Evolutionary conservation across 2,888 invertebrate genomes (phyloP).

Genomic region (Rhogogaster chlorosoma): DNA sequence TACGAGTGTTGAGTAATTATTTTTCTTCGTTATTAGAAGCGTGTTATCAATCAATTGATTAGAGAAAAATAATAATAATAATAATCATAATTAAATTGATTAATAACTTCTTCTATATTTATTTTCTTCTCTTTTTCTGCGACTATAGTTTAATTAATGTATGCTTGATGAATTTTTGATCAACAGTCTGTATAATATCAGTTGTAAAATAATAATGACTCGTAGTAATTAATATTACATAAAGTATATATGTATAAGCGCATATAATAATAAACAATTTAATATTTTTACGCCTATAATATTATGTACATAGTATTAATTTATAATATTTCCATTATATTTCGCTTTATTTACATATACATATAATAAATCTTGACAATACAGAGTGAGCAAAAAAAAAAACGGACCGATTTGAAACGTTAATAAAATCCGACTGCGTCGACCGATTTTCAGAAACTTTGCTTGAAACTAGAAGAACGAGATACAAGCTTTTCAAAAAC

Average conservation of each 20-base stretch:
- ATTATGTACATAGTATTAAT: neutral
- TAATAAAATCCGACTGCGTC: too few relatives aligned
- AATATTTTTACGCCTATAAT: slow-evolving; percentile 17
- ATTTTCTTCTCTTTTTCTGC: neutral
- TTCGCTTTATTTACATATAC: neutral
- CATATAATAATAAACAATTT: slow-evolving; percentile 25
- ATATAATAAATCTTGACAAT: too few relatives aligned
- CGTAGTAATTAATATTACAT: neutral
- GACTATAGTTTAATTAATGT: neutral
- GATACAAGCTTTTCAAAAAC: too few relatives aligned
- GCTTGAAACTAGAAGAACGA: too few relatives aligned
- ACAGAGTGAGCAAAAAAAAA: too few relatives aligned
- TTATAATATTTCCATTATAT: neutral
- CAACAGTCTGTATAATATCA: slow-evolving; percentile 11
- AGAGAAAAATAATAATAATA: neutral
- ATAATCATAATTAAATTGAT: too few relatives aligned
- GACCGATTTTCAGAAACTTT: too few relatives aligned
- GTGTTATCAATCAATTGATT: neutral
- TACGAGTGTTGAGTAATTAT: neutral
- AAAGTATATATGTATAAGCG: neutral
- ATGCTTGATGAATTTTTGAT: neutral
- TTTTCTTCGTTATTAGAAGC: neutral
- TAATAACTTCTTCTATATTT: neutral
- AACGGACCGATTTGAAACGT: too few relatives aligned
- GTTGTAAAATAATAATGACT: slow-evolving; percentile 3